A percentile compares a stretch with the other conserved stretches of the same genome.
Conservation (phyloP, 2,113 vertebrate genomes). For the Mormyrus iriodes region DNA sequence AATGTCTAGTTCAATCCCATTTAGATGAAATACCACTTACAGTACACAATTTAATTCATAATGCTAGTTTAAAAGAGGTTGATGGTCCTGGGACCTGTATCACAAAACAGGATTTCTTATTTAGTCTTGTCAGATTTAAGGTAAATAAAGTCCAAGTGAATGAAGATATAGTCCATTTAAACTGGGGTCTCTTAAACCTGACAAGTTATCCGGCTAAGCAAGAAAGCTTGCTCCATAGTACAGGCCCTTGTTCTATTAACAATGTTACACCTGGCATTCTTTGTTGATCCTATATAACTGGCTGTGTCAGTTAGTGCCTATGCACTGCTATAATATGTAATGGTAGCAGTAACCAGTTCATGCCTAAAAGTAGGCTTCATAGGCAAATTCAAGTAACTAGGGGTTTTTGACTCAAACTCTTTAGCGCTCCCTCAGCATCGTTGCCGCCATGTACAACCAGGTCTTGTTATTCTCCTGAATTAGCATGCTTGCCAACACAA, state of each 20-base stretch:
- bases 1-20: background rate
- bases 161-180: background rate
- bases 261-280: too few relatives aligned
- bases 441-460: background rate
- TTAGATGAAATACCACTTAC: background rate
- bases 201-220: background rate
- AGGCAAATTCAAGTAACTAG: background rate
- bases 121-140: background rate
- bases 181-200: background rate
- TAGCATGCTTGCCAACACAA: background rate
- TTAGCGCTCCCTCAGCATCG: background rate
- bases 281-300: too few relatives aligned
- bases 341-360: background rate
- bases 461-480: background rate
- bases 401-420: background rate
- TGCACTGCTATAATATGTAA: background rate
- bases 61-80: background rate
- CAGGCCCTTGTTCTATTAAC: background rate
- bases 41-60: background rate
- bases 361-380: background rate
- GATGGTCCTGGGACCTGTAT: background rate
- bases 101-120: background rate
- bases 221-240: background rate
- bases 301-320: too few relatives aligned
- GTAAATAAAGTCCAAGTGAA: background rate